Percentiles rank a stretch among this genome's conserved stretches.
Evolutionary conservation across 2,113 vertebrate species (phyloP).

Genomic region (Misgurnus mizolepis): DNA sequence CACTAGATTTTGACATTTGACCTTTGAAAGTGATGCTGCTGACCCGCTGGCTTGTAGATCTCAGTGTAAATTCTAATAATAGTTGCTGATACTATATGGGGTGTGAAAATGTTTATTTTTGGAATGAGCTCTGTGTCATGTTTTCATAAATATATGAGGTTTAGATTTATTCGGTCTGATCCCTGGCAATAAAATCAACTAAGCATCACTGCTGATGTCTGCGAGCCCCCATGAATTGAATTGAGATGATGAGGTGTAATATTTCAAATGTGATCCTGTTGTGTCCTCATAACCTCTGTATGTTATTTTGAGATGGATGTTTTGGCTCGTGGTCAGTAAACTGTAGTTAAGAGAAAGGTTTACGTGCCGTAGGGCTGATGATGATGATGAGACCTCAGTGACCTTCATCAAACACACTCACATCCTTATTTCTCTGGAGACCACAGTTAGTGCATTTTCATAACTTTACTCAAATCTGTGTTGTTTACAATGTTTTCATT

Average conservation of each 20-base stretch:
- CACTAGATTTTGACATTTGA: neutral
- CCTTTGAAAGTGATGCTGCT: neutral
- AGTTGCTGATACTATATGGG: too few species aligned
- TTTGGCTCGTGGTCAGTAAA: neutral
- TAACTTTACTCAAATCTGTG: neutral
- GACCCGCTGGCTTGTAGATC: neutral
- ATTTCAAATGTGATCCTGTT: too few species aligned
- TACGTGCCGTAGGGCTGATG: conserved; percentile 19
- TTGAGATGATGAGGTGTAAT: neutral
- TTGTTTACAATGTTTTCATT: neutral
- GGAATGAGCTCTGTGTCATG: too few species aligned
- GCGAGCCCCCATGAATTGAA: neutral
- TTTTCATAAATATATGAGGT: too few species aligned
- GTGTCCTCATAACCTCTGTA: neutral
- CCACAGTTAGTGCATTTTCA: neutral
- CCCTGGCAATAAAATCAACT: too few species aligned
- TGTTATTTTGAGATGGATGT: neutral
- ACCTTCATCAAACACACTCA: conserved; percentile 41
- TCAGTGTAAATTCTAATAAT: too few species aligned
- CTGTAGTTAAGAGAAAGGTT: neutral
- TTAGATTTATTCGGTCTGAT: neutral
- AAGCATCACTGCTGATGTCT: too few species aligned
- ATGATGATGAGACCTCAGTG: conserved; percentile 1
- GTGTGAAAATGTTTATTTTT: too few species aligned
- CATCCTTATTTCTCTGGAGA: conserved; percentile 4